Conservation (phyloP, 2,797 vertebrate species). For the Pelochelys cantorii region DNA sequence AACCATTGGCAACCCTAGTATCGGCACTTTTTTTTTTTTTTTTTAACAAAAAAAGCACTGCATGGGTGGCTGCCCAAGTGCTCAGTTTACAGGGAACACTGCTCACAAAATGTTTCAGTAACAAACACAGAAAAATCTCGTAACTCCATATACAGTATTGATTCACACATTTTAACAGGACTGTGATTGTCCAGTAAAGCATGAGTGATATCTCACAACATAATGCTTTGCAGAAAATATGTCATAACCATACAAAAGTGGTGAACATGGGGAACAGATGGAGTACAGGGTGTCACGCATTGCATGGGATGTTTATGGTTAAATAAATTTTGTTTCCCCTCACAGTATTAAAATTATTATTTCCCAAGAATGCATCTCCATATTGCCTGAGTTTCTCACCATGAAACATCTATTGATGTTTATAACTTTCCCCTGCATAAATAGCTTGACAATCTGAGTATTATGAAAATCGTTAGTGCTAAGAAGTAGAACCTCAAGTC, state of each 20-base stretch:
- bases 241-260: background rate
- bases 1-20: too few species aligned
- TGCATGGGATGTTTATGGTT: background rate
- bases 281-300: background rate
- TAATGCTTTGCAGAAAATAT: background rate
- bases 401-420: background rate
- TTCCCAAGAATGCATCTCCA: background rate
- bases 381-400: background rate
- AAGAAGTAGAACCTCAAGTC: slow-evolving; percentile 10
- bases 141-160: background rate
- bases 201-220: background rate
- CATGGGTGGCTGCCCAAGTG: too few species aligned
- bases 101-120: background rate
- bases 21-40: too few species aligned
- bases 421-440: slow-evolving; percentile 13
- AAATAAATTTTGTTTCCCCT: background rate
- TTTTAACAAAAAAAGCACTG: too few species aligned
- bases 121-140: background rate
- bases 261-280: background rate
- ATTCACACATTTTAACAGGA: background rate
- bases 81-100: too few species aligned
- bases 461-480: slow-evolving; percentile 40
- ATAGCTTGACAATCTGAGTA: slow-evolving; percentile 18
- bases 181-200: background rate
- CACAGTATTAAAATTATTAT: background rate